Evolutionary conservation across 2,888 invertebrate genomes (phyloP).

Genomic region (Tuberolachnus salignus): DNA sequence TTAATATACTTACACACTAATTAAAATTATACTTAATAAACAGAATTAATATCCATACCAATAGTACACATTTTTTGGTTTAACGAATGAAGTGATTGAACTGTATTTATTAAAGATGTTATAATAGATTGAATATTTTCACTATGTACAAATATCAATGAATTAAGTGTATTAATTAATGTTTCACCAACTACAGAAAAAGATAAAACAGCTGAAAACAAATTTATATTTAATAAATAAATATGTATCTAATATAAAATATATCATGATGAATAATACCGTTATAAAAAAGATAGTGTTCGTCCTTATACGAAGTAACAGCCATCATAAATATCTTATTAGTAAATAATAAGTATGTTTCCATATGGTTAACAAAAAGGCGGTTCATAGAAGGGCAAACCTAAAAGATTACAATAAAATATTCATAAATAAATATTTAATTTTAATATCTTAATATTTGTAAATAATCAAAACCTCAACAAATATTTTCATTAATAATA

Average conservation of each 20-base stretch:
- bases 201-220: constrained; percentile 41
- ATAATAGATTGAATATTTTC: constrained; percentile 33
- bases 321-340: constrained; percentile 42
- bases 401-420: constrained; percentile 30
- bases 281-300: constrained; percentile 18
- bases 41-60: constrained; percentile 29
- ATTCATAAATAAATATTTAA: not conserved
- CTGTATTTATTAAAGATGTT: constrained; percentile 52
- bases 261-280: not conserved
- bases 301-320: constrained; percentile 16
- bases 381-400: constrained; percentile 38
- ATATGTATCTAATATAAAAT: not conserved
- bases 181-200: constrained; percentile 49
- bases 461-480: not conserved
- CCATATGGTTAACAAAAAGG: constrained; percentile 48
- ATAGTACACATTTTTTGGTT: constrained; percentile 30
- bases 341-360: constrained; percentile 43
- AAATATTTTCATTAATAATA: not conserved
- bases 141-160: constrained; percentile 44
- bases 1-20: not conserved
- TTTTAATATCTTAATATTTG: not conserved
- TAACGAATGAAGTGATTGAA: constrained; percentile 58
- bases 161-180: constrained; percentile 45
- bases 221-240: not conserved
- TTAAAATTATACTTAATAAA: constrained; percentile 16